Evolutionary conservation across 1,140 invertebrate species (phyloP).

Genomic region (Musca vetustissima): DNA sequence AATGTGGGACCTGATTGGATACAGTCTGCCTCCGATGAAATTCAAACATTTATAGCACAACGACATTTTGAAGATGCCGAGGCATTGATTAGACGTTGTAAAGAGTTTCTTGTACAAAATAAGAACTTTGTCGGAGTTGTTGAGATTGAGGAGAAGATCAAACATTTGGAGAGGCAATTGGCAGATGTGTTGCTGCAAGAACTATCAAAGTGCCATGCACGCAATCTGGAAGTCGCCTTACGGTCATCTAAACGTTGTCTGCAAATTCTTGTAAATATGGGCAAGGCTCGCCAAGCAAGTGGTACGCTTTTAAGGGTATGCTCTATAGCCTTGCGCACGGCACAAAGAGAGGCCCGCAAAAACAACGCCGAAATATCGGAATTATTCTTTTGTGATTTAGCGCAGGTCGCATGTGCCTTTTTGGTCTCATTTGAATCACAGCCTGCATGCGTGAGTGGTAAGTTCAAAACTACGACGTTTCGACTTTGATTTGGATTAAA

Average conservation of each 20-base stretch:
- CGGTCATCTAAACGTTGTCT: constrained; percentile 84
- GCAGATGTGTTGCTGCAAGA: constrained; percentile 87
- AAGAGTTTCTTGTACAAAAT: constrained; percentile 60
- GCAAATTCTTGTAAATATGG: constrained; percentile 72
- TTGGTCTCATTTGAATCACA: constrained; percentile 49
- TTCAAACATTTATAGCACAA: constrained; percentile 96
- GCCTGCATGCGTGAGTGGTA: constrained; percentile 51
- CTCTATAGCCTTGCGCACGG: constrained; percentile 43
- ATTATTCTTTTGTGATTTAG: constrained; percentile 52
- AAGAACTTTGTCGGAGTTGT: constrained; percentile 55
- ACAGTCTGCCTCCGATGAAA: constrained; percentile 87
- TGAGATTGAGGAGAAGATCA: constrained; percentile 62
- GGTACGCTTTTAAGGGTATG: constrained; percentile 48
- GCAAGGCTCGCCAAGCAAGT: constrained; percentile 42
- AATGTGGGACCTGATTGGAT: constrained; percentile 82
- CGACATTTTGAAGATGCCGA: constrained; percentile 95
- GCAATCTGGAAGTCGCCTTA: constrained; percentile 91
- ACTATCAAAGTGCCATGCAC: constrained; percentile 81
- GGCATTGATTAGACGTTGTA: constrained; percentile 76
- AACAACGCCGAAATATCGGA: constrained; percentile 54
- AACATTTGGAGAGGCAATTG: constrained; percentile 74
- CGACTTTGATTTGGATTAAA: neutral
- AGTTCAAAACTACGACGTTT: constrained; percentile 14
- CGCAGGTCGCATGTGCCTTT: constrained; percentile 53
- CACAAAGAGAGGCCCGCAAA: constrained; percentile 49